Evolutionary conservation across 30 jellyfish, hydroid and myxozoan species (phyloP).

Genomic region (Chironex yamaguchii): DNA sequence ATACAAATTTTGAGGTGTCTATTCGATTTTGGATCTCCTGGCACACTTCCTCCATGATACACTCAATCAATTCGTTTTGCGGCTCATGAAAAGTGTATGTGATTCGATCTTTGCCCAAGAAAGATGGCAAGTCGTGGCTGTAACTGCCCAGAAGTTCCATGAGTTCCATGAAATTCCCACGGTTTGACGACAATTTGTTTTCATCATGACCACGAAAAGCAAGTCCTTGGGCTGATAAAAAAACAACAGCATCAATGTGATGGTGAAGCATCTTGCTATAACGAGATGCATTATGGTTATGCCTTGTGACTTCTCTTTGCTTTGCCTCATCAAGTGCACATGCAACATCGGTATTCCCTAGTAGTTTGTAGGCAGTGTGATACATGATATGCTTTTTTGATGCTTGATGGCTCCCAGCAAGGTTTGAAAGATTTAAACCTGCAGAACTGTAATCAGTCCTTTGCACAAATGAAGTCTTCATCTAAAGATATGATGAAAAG

Average conservation of each 20-base stretch:
- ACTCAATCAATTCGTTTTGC: slow-evolving; percentile 22
- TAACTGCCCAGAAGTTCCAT: slow-evolving; percentile 58
- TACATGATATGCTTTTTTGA: slow-evolving; percentile 6
- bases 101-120: slow-evolving; percentile 50
- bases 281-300: slow-evolving; percentile 58
- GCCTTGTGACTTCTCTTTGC: slow-evolving; percentile 49
- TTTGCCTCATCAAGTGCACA: slow-evolving; percentile 64
- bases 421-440: slow-evolving; percentile 1
- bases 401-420: slow-evolving; percentile 16
- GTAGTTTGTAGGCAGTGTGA: slow-evolving; percentile 22
- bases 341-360: slow-evolving; percentile 44
- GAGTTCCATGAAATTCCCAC: slow-evolving; percentile 59
- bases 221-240: slow-evolving; percentile 52
- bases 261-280: slow-evolving; percentile 42
- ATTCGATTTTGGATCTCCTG: slow-evolving; percentile 56
- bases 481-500: no score
- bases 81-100: slow-evolving; percentile 66
- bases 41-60: slow-evolving; percentile 40
- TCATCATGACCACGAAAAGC: slow-evolving; percentile 63
- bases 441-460: slow-evolving; percentile 13
- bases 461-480: slow-evolving; percentile 7
- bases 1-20: slow-evolving; percentile 6
- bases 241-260: slow-evolving; percentile 26
- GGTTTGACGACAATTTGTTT: slow-evolving; percentile 21
- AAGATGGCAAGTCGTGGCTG: slow-evolving; percentile 66